These are phyloP conservation scores for Phaedon cochleariae DNA, from an alignment of 2,888 invertebrate genomes.

Conservation along the genomic window DNA sequence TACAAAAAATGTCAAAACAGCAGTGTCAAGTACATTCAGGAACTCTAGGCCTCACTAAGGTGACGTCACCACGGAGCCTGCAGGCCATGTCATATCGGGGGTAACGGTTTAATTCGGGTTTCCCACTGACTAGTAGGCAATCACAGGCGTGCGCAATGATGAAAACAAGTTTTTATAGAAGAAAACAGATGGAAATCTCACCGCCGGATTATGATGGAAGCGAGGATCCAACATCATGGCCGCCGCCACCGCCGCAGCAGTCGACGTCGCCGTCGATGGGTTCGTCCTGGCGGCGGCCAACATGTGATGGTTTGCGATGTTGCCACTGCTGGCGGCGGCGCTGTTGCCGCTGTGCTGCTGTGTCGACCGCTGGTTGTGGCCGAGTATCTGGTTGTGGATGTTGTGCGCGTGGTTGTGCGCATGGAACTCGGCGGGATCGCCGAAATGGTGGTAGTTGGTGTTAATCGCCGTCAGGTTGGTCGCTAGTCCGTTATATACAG, in stretches of 20 bases:
- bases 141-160: no score
- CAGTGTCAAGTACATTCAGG: no score
- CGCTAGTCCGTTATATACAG: no score
- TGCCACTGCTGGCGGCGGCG: no score
- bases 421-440: conserved; percentile 59
- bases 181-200: no score
- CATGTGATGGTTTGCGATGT: conserved; percentile 60
- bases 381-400: conserved; percentile 59
- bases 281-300: conserved; percentile 52
- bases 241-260: conserved; percentile 62
- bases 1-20: no score
- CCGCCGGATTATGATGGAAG: conserved; percentile 62
- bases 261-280: conserved; percentile 59
- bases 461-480: conserved; percentile 54
- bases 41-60: no score
- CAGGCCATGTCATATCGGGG: no score
- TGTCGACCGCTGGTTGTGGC: conserved; percentile 51
- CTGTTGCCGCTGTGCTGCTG: conserved; percentile 53
- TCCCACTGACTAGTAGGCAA: no score
- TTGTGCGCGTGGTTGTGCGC: conserved; percentile 58
- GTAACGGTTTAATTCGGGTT: no score
- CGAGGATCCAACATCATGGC: conserved; percentile 65
- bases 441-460: conserved; percentile 60
- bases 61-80: no score
- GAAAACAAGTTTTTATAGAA: no score